Evolutionary conservation across 2,113 vertebrate genomes (phyloP), one percentile per base, ranked within the genome.

Genomic region (Lepus americanus): DNA sequence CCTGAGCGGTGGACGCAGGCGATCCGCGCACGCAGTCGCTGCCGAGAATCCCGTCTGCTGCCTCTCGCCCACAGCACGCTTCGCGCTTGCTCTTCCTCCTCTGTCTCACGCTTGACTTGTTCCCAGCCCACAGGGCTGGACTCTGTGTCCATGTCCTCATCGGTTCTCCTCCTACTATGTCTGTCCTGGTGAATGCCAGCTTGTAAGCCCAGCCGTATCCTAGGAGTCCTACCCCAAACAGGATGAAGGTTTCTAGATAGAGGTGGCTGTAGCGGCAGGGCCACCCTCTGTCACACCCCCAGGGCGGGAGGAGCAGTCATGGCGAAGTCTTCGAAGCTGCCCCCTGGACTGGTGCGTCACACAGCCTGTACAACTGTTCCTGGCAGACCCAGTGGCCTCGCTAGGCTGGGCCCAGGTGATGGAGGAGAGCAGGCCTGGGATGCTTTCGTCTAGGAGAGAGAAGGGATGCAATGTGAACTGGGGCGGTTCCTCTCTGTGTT

Each of bases 401-500:
- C 27, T 39, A 51, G 55, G 27, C 39, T 33, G 92, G 69, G 67
- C 70, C 44, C 27, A 7, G 61, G 25, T 74, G 22, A 5, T 80
- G 9, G 67, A 69, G 33, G 29, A 53, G 67, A 23, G 27, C n/a
- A 27, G 74, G 29, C 12, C 20, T 79, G 67, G 83, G 61, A 66
- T 23, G 3, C 61, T 80, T 63, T 51, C 27, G 44, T 79, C 70
- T 55, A 53, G 92, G 61, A 84, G 61, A 85, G 81, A 82, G 63
- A 79, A 33, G n/a, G 5, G n/a, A 36, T 63, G 14, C 44, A 25
- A 0, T 44, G 27, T 20, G 33, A 44, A 19, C 25, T n/a, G 14
- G 67, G 39, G 49, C 20, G 59, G 90, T 95, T 94, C 90, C 64
- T 82, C 20, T 85, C 95, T 94, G 27, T n/a, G 61, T 44, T 44